Evolutionary conservation across 2,888 invertebrate genomes (phyloP).

Genomic region (Pammene aurita): DNA sequence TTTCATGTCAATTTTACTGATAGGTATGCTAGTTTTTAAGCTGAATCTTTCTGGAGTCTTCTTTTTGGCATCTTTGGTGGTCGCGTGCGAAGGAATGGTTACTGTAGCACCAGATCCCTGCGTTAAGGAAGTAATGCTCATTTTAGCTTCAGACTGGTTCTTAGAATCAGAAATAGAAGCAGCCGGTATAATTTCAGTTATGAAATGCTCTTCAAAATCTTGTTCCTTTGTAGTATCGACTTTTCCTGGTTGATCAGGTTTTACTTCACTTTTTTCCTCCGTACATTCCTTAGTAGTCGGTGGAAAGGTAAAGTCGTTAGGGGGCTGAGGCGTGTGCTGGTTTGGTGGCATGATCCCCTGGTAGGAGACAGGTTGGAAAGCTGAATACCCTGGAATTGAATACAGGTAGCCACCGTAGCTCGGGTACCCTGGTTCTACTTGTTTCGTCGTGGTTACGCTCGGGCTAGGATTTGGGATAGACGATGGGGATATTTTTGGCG

Average conservation of each 20-base stretch:
- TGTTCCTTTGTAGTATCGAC: slow-evolving; percentile 51
- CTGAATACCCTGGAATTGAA: slow-evolving; percentile 76
- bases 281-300: slow-evolving; percentile 49
- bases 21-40: slow-evolving; percentile 78
- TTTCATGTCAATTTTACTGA: slow-evolving; percentile 78
- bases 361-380: slow-evolving; percentile 73
- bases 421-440: slow-evolving; percentile 65
- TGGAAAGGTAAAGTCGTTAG: slow-evolving; percentile 54
- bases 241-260: slow-evolving; percentile 46
- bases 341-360: slow-evolving; percentile 54
- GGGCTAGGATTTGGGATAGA: slow-evolving; percentile 79
- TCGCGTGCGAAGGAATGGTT: slow-evolving; percentile 53
- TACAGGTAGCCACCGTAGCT: slow-evolving; percentile 72
- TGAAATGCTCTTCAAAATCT: slow-evolving; percentile 74
- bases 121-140: slow-evolving; percentile 65
- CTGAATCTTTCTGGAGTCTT: slow-evolving; percentile 71
- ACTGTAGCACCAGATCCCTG: slow-evolving; percentile 68
- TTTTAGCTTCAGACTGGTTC: slow-evolving; percentile 59
- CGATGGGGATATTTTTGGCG: slow-evolving; percentile 77
- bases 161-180: slow-evolving; percentile 52
- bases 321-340: slow-evolving; percentile 51
- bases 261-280: slow-evolving; percentile 49
- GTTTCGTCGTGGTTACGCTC: slow-evolving; percentile 68
- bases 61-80: slow-evolving; percentile 62
- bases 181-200: slow-evolving; percentile 65